Evolutionary conservation across 2,797 vertebrate species (phyloP).

Genomic region (Manis crassicaudata): DNA sequence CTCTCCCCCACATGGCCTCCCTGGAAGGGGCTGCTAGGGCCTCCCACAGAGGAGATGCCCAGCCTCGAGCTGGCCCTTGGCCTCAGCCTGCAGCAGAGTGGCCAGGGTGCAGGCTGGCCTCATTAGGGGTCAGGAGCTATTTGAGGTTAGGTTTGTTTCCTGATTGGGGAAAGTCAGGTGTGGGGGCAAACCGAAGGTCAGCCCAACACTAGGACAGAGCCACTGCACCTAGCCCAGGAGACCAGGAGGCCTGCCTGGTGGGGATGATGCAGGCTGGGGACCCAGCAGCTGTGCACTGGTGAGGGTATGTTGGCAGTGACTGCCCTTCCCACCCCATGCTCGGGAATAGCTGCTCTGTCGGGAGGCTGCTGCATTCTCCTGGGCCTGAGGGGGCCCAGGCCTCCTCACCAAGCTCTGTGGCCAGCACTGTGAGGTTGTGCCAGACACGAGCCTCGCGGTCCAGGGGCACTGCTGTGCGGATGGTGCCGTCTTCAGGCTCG

Average conservation of each 20-base stretch:
- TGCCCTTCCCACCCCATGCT: not conserved
- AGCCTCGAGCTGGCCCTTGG: not conserved
- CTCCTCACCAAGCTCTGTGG: slow-evolving; percentile 92
- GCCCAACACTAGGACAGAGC: not conserved
- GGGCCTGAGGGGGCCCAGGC: not conserved
- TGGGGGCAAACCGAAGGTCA: not conserved
- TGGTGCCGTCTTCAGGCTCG: slow-evolving; percentile 90
- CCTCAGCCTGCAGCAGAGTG: slow-evolving; percentile 4
- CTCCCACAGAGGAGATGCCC: not conserved
- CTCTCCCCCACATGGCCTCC: not conserved
- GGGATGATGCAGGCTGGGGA: not conserved
- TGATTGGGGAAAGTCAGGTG: not conserved
- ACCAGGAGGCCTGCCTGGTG: not conserved
- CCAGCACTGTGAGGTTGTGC: slow-evolving; percentile 94
- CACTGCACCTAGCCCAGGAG: not conserved
- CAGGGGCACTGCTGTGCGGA: slow-evolving; percentile 90
- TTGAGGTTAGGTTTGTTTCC: not conserved
- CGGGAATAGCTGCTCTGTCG: not conserved
- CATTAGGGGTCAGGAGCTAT: not conserved
- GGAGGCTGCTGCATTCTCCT: not conserved
- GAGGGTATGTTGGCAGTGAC: not conserved
- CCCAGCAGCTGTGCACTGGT: not conserved
- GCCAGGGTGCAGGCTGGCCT: not conserved
- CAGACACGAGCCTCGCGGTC: slow-evolving; percentile 92
- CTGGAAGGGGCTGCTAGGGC: not conserved